Conservation (phyloP, 2,797 vertebrate genomes). For the Eulemur mongoz region DNA sequence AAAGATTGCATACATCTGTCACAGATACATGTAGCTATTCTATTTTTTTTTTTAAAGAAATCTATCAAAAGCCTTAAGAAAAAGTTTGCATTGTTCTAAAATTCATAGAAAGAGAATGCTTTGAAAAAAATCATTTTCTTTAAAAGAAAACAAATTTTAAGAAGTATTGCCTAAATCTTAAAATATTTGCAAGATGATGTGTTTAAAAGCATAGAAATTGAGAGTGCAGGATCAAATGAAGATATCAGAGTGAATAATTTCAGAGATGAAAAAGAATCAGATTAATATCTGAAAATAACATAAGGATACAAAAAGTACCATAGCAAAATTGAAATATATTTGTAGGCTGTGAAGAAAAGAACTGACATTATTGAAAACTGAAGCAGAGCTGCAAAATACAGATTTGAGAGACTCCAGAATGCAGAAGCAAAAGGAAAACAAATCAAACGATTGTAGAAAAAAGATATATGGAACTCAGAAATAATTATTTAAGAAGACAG, state of each 20-base stretch:
- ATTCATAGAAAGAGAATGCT: background rate
- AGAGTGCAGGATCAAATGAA: background rate
- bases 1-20: background rate
- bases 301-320: background rate
- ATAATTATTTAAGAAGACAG: background rate
- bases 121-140: background rate
- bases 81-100: background rate
- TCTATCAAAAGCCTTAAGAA: background rate
- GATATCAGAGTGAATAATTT: background rate
- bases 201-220: background rate
- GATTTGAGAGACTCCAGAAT: background rate
- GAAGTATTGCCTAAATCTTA: background rate
- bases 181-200: background rate
- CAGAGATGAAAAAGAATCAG: background rate
- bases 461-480: background rate
- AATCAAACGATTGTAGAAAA: background rate
- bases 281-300: background rate
- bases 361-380: background rate
- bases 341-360: background rate
- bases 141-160: background rate
- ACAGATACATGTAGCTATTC: background rate
- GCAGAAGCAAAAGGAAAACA: slow-evolving; percentile 5
- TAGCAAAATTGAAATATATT: background rate
- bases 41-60: background rate
- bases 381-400: background rate